phyloP scores from a whole-genome alignment of 2,888 invertebrate species.

The Autographa pulchrina region DNA sequence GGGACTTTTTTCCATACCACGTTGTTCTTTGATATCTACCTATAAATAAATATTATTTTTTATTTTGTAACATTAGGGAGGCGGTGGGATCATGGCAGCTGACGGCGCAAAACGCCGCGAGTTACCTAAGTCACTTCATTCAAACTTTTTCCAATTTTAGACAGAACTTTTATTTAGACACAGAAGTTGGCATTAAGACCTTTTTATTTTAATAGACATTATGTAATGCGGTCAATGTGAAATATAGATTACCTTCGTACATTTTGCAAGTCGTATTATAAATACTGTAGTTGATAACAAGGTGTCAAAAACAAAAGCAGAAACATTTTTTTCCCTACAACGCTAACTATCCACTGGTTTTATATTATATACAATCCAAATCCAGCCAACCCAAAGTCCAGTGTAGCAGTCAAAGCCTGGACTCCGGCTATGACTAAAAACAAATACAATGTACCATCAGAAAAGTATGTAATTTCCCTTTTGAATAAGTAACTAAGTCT shows the following conservation, averaged over 20 bases:
- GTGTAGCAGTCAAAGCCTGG: no score
- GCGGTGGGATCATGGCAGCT: slow-evolving; percentile 86
- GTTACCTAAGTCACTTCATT: slow-evolving; percentile 85
- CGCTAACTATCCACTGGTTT: no score
- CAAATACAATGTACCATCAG: neutral
- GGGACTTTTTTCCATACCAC: slow-evolving; percentile 65
- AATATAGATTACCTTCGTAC: slow-evolving; percentile 48
- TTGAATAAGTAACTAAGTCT: neutral
- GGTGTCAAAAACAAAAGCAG: no score
- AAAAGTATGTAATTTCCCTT: neutral
- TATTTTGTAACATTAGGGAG: slow-evolving; percentile 81
- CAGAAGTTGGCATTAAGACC: slow-evolving; percentile 78
- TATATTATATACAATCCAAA: no score
- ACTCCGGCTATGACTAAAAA: no score
- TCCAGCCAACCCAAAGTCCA: no score
- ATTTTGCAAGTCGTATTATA: no score
- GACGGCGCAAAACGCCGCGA: slow-evolving; percentile 81
- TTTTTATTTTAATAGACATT: slow-evolving; percentile 76
- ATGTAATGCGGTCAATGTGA: slow-evolving; percentile 73
- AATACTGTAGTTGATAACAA: neutral
- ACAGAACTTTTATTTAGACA: slow-evolving; percentile 80
- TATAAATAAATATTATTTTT: slow-evolving; percentile 82
- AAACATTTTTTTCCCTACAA: no score
- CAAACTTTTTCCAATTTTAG: slow-evolving; percentile 86
- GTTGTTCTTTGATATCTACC: slow-evolving; percentile 68